Base-by-base conservation (phyloP, 2,113 vertebrate species). In the Atractosteus spatula region DNA sequence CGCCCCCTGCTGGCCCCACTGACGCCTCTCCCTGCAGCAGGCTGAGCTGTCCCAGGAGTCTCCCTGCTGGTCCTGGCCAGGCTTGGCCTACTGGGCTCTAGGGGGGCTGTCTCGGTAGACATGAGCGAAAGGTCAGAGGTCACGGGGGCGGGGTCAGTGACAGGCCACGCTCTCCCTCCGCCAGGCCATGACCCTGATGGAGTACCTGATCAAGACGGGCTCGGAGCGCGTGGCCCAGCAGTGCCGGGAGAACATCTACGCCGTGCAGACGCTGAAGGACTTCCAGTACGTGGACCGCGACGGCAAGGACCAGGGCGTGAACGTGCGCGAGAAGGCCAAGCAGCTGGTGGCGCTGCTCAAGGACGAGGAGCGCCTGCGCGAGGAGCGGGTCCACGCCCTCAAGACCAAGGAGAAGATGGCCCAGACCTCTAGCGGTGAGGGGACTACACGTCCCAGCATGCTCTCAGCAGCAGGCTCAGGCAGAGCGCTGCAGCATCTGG, bases 351-450 rank as follows among this genome's bases (percentile, higher is more conserved):
- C 94, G 2, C 83, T 97, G 73, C 87, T 97, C 74, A 95, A 95
- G 55, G 96, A 97, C 0, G 95, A 97, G 74, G 95, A 97, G 74
- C 87, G 95, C 70, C 91, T 97, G 74, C 90, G 94, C 76, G 95
- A 95, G 73, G 95, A 97, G 84, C 91, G 95, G 41, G 91, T 93
- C 68, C 95, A 97, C 0, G 95, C 95, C 0, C 94, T 97, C 77
- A 97, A 97, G 91, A 97, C 95, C 86, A 97, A 97, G 93, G 95
- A 97, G 85, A 97, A 97, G 85, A 93, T 97, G 89, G 94, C 95
- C 61, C 95, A 96, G 87, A 96, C 94, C 0, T 91, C 93, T 77
- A 95, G 94, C 10, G 93, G 95, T 95, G 74, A 89, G 84, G 63
- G n/a, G 56, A 51, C 47, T 51, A 51, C 47, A 10, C 10, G 47